Conservation (phyloP, 2,113 vertebrate species). For the Lepus americanus region DNA sequence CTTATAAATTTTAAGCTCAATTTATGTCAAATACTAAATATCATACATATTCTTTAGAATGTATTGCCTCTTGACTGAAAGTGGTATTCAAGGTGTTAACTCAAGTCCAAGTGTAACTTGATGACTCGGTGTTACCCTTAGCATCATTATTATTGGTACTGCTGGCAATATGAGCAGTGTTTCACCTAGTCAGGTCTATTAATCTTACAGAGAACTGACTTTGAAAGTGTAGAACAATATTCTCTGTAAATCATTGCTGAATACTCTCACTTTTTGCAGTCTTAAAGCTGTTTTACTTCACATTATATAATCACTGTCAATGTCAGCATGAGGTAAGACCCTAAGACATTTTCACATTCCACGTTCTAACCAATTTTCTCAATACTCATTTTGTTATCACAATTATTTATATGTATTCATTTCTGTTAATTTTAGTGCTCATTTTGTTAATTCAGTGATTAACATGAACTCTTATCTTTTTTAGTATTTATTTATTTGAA, state of each 20-base stretch:
- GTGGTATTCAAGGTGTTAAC: no score
- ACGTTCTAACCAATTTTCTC: not conserved
- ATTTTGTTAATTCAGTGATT: constrained; percentile 1
- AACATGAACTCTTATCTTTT: not conserved
- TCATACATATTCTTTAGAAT: not conserved
- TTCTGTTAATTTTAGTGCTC: not conserved
- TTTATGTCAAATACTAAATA: not conserved
- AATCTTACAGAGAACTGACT: not conserved
- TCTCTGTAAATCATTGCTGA: not conserved
- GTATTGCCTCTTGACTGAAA: not conserved
- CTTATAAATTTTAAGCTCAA: not conserved
- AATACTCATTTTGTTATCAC: not conserved
- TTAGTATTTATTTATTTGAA: no score
- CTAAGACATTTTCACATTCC: not conserved
- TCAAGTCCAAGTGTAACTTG: no score
- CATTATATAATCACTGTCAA: not conserved
- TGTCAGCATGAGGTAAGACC: not conserved
- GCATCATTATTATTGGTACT: not conserved
- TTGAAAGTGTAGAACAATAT: not conserved
- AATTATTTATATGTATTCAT: not conserved
- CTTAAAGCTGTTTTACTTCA: not conserved
- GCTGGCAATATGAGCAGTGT: not conserved
- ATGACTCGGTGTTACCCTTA: not conserved
- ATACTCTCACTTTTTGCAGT: not conserved
- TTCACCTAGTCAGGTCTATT: not conserved